These are phyloP conservation scores for Onychostoma macrolepis DNA, from an alignment of 2,113 vertebrate genomes.

Conservation along the genomic window DNA sequence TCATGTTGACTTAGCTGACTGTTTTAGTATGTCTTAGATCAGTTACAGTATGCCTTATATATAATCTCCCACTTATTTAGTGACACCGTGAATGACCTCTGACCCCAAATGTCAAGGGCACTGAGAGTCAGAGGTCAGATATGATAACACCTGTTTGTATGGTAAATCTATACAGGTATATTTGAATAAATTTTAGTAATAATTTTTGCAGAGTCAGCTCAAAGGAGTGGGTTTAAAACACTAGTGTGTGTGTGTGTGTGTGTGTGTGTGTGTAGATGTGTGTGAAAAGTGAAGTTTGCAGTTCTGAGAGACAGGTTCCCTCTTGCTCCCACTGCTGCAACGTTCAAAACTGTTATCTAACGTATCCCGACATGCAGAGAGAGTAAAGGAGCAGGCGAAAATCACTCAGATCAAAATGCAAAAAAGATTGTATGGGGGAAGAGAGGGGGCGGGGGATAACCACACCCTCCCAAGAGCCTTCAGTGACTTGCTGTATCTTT, in stretches of 20 bases:
- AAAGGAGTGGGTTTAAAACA: constrained; percentile 2
- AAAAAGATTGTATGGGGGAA: constrained; percentile 26
- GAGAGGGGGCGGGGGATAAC: not conserved
- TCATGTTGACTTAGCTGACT: not conserved
- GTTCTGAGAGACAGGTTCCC: constrained; percentile 71
- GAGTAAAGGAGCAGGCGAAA: constrained; percentile 44
- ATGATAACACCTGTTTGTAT: not conserved
- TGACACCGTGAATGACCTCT: not conserved
- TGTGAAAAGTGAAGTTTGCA: constrained; percentile 24
- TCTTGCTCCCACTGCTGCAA: constrained; percentile 70
- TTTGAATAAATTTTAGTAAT: not conserved
- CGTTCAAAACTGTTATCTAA: constrained; percentile 65
- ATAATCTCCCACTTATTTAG: not conserved
- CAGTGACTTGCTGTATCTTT: not conserved
- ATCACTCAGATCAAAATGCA: constrained; percentile 56
- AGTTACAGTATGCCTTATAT: not conserved
- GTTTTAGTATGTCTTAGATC: not conserved
- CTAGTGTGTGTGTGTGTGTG: constrained; percentile 17
- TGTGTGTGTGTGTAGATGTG: constrained; percentile 1
- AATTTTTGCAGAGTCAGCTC: not conserved
- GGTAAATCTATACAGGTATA: not conserved
- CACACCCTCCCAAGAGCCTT: constrained; percentile 37
- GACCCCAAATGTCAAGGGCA: constrained; percentile 18
- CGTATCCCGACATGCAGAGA: constrained; percentile 75
- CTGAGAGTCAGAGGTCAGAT: not conserved